Evolutionary conservation across 1,140 invertebrate species (phyloP).

Genomic region (Papilio xuthus): DNA sequence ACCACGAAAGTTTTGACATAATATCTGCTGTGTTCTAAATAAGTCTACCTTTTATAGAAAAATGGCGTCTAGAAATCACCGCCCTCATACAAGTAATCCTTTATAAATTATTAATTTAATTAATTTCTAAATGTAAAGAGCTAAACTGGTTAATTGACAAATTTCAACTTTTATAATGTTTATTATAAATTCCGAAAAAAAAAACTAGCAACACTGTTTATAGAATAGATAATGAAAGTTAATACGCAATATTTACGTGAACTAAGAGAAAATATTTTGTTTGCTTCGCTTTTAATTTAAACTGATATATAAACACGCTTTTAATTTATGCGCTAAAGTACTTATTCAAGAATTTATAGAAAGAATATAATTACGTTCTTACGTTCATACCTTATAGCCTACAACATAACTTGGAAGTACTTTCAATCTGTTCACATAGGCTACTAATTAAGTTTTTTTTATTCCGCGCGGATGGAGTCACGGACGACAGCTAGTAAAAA

Average conservation of each 20-base stretch:
- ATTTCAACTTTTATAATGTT: too few relatives aligned
- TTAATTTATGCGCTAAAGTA: conserved; percentile 6
- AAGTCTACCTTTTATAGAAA: not conserved
- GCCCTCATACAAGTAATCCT: too few relatives aligned
- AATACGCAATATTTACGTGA: not conserved
- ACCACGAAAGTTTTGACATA: conserved; percentile 58
- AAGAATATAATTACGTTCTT: not conserved
- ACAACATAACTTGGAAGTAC: too few relatives aligned
- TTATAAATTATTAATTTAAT: too few relatives aligned
- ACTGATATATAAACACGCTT: too few relatives aligned
- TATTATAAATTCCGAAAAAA: not conserved
- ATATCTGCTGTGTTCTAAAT: not conserved
- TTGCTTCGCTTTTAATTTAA: conserved; percentile 8
- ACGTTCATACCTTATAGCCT: not conserved
- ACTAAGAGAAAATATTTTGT: conserved; percentile 1
- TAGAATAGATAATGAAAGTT: not conserved
- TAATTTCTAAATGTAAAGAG: too few relatives aligned
- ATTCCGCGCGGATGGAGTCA: too few relatives aligned
- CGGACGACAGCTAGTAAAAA: too few relatives aligned
- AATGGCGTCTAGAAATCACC: not conserved
- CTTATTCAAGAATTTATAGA: not conserved
- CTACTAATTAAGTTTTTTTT: too few relatives aligned
- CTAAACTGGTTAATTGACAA: too few relatives aligned
- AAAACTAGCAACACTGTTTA: not conserved
- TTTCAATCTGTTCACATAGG: too few relatives aligned